A percentile compares a stretch with the other conserved stretches of the same genome.
Conservation (phyloP, 2,888 invertebrate species). For the Drosophila gaucha region DNA sequence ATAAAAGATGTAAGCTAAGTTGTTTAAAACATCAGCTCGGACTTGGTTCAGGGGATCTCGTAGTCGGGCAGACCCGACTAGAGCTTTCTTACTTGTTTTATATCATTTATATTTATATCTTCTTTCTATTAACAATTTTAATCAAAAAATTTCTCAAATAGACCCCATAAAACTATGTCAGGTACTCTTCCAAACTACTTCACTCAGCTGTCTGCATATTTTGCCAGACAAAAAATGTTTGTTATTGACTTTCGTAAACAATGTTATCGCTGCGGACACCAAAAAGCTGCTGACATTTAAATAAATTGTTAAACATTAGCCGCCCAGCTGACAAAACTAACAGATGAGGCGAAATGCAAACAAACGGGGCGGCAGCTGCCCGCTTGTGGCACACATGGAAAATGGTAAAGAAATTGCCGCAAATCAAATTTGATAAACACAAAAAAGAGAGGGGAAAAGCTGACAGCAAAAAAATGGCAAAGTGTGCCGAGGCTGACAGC, state of each 20-base stretch:
- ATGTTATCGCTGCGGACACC: constrained; percentile 23
- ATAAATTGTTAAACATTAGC: constrained; percentile 77
- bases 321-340: constrained; percentile 60
- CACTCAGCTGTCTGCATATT: constrained; percentile 8
- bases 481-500: constrained; percentile 73
- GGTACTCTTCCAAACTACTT: too few relatives aligned
- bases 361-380: constrained; percentile 41
- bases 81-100: too few relatives aligned
- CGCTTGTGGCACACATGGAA: constrained; percentile 57
- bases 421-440: constrained; percentile 82
- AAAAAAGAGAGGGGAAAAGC: constrained; percentile 63
- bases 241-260: constrained; percentile 33
- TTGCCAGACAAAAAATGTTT: background rate
- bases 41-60: too few relatives aligned
- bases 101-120: too few relatives aligned
- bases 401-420: constrained; percentile 78
- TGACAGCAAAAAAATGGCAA: constrained; percentile 79
- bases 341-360: constrained; percentile 49
- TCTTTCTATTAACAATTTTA: too few relatives aligned
- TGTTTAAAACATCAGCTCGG: too few relatives aligned
- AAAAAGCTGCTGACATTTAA: constrained; percentile 75
- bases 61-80: too few relatives aligned
- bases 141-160: too few relatives aligned
- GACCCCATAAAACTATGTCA: background rate
- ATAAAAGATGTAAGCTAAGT: too few relatives aligned